A percentile compares a stretch with the other conserved stretches of the same genome.
phyloP scores from a whole-genome alignment of 2,797 vertebrate genomes.

The Anguilla marmorata region DNA sequence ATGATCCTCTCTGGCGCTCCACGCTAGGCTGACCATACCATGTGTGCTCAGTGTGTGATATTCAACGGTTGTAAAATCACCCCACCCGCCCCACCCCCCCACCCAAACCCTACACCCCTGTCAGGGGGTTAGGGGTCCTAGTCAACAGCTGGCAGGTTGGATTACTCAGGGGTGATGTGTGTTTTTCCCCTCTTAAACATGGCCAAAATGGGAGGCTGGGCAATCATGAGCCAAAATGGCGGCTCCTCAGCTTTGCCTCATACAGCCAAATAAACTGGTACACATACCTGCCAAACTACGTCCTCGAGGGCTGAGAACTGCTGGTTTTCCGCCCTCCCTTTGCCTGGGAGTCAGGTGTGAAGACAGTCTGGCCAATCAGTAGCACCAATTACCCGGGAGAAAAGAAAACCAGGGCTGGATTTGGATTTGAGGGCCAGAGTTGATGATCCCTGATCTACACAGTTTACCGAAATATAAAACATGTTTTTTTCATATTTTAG shows the following conservation, averaged over 20 bases:
- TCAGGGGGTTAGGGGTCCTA: neutral
- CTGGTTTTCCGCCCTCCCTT: no score
- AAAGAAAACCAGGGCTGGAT: no score
- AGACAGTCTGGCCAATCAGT: no score
- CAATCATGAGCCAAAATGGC: neutral
- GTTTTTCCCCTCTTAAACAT: slow-evolving; percentile 21
- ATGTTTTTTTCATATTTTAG: neutral
- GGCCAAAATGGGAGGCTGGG: neutral
- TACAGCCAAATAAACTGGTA: no score
- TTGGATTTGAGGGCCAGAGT: no score
- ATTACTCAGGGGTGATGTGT: slow-evolving; percentile 8
- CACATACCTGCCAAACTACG: no score
- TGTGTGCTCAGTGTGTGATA: slow-evolving; percentile 51
- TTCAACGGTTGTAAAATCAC: slow-evolving; percentile 55
- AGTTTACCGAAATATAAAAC: neutral
- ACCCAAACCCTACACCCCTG: neutral
- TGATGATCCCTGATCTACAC: no score
- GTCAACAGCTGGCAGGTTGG: slow-evolving; percentile 43
- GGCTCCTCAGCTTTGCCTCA: neutral
- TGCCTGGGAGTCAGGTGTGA: no score
- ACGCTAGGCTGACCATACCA: slow-evolving; percentile 44
- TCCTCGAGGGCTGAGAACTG: no score
- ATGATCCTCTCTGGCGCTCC: slow-evolving; percentile 45
- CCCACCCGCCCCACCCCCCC: neutral
- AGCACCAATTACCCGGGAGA: no score